Evolutionary conservation across 1,140 invertebrate species (phyloP).

Genomic region (Eciton burchellii): DNA sequence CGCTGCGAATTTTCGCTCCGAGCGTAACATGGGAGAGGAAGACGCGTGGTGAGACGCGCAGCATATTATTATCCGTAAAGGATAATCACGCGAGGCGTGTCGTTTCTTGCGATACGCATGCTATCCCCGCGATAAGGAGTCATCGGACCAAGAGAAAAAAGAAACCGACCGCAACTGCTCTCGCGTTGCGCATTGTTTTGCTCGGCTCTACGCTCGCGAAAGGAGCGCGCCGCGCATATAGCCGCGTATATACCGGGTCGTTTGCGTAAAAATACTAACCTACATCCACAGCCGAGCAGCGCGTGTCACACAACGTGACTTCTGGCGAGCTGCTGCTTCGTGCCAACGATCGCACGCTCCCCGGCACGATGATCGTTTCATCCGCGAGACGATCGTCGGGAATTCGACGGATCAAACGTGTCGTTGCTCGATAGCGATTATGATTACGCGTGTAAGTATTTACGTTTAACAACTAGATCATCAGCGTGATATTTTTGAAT

Average conservation of each 20-base stretch:
- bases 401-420: neutral
- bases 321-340: conserved; percentile 58
- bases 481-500: too few species aligned
- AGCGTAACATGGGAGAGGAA: too few species aligned
- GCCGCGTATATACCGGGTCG: conserved; percentile 62
- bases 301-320: conserved; percentile 85
- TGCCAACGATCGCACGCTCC: conserved; percentile 37
- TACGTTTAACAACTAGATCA: too few species aligned
- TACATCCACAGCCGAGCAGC: conserved; percentile 80
- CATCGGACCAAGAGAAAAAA: conserved; percentile 13
- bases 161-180: neutral
- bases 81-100: too few species aligned
- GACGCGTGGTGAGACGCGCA: too few species aligned
- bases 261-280: conserved; percentile 79
- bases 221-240: neutral
- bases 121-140: neutral
- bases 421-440: neutral
- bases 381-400: conserved; percentile 8
- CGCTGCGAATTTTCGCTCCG: too few species aligned
- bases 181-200: conserved; percentile 34
- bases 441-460: too few species aligned
- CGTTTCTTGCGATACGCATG: neutral
- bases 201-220: neutral
- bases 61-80: too few species aligned
- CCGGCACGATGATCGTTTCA: neutral